These are phyloP conservation scores for Poecilus cupreus DNA, from an alignment of 2,888 invertebrate genomes.

Conservation along the genomic window DNA sequence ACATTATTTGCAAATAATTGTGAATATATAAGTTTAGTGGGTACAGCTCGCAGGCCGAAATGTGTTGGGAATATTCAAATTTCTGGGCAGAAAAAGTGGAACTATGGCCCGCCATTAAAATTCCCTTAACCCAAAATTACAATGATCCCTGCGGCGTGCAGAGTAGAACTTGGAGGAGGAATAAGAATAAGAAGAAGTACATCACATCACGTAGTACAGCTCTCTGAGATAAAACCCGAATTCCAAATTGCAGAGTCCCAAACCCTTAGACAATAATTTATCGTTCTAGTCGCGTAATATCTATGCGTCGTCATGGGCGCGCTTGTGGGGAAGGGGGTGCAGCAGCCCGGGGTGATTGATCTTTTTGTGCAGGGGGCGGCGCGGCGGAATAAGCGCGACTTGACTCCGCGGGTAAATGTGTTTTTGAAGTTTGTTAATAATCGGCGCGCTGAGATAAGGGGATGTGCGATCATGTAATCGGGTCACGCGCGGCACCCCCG, in stretches of 20 bases:
- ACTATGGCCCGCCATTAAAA: constrained; percentile 3
- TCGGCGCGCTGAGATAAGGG: constrained; percentile 51
- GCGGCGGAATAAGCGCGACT: constrained; percentile 16
- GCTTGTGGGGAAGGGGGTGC: neutral
- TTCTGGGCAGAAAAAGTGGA: neutral
- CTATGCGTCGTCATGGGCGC: constrained; percentile 50
- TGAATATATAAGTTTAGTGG: no score
- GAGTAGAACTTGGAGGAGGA: neutral
- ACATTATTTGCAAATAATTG: no score
- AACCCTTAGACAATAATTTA: constrained; percentile 52
- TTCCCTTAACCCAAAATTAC: constrained; percentile 23
- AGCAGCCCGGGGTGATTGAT: constrained; percentile 48
- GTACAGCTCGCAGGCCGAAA: neutral
- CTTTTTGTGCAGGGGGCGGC: constrained; percentile 37
- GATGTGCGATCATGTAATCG: constrained; percentile 38
- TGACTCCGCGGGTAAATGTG: constrained; percentile 56
- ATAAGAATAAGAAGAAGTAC: constrained; percentile 9
- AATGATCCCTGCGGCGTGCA: neutral
- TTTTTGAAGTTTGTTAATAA: constrained; percentile 60
- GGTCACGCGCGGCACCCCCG: constrained; percentile 39
- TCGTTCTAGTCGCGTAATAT: constrained; percentile 49
- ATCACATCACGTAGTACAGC: constrained; percentile 28
- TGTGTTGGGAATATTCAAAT: neutral
- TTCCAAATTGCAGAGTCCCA: constrained; percentile 20
- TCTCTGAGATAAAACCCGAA: constrained; percentile 21